Evolutionary conservation across 2,888 invertebrate genomes (phyloP).

Genomic region (Noctua fimbriata): DNA sequence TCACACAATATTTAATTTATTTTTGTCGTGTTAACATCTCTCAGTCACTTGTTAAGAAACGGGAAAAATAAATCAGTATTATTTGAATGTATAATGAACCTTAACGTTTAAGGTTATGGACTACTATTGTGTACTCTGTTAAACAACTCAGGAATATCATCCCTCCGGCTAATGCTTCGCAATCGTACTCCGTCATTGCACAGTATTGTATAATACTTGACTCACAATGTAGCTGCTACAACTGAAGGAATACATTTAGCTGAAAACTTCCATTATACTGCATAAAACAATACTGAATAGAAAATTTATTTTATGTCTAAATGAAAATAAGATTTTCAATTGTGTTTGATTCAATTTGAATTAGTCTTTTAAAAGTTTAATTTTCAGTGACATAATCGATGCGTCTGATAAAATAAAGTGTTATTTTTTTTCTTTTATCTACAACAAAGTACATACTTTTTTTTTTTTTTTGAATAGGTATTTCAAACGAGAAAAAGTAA

Average conservation of each 20-base stretch:
- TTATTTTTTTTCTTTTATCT: neutral
- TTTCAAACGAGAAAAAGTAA: neutral
- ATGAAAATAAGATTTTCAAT: conserved; percentile 7
- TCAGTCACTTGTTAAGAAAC: neutral
- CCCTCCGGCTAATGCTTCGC: neutral
- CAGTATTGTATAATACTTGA: neutral
- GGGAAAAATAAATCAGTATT: neutral
- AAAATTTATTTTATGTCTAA: neutral
- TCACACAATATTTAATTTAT: conserved; percentile 5
- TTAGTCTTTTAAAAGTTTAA: neutral
- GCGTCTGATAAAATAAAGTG: neutral
- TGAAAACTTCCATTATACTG: conserved; percentile 18
- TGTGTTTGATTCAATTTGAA: neutral
- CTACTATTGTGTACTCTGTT: conserved; percentile 3
- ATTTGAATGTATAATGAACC: conserved; percentile 9
- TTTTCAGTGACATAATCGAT: neutral
- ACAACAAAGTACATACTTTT: neutral
- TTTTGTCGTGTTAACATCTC: neutral
- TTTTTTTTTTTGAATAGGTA: no score
- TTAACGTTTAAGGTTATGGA: conserved; percentile 10
- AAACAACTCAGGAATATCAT: conserved; percentile 3
- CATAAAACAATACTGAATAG: conserved; percentile 14
- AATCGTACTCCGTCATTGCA: conserved; percentile 31
- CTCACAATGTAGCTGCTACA: conserved; percentile 17
- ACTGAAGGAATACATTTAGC: neutral